Evolutionary conservation across 2,113 vertebrate genomes (phyloP).

Genomic region (Eonycteris spelaea): DNA sequence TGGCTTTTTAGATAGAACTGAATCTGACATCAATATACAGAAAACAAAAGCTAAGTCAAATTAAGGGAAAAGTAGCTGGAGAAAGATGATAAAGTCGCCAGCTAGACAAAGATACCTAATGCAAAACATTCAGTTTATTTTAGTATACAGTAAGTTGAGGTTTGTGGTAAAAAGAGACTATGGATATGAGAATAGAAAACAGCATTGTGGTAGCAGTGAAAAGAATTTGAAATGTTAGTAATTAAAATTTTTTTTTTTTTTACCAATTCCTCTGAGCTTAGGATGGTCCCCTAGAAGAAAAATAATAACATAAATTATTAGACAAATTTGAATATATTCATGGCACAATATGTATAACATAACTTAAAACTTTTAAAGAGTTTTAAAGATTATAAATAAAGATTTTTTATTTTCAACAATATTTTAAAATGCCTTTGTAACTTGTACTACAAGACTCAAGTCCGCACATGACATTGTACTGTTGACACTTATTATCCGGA

Average conservation of each 20-base stretch:
- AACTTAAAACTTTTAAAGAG: constrained; percentile 22
- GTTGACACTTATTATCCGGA: neutral
- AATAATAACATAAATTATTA: constrained; percentile 12
- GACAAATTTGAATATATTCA: constrained; percentile 28
- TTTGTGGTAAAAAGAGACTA: neutral
- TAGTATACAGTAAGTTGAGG: neutral
- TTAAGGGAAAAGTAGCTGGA: neutral
- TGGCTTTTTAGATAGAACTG: neutral
- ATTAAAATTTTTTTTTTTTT: neutral
- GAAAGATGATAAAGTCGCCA: neutral
- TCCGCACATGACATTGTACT: neutral
- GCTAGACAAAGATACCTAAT: neutral
- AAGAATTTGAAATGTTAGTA: constrained; percentile 40
- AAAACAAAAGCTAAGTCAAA: neutral
- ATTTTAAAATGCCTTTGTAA: neutral
- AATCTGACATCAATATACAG: neutral
- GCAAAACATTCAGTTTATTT: neutral
- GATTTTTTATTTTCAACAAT: neutral
- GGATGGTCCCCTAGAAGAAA: constrained; percentile 55
- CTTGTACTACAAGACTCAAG: neutral
- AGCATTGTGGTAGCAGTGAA: neutral
- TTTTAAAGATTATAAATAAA: constrained; percentile 14
- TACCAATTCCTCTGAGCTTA: constrained; percentile 72
- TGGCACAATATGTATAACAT: neutral
- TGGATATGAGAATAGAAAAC: neutral